Evolutionary conservation across 2,888 invertebrate genomes (phyloP), one percentile per base, ranked within the genome.

Genomic region (Neoitamus cyanurus): DNA sequence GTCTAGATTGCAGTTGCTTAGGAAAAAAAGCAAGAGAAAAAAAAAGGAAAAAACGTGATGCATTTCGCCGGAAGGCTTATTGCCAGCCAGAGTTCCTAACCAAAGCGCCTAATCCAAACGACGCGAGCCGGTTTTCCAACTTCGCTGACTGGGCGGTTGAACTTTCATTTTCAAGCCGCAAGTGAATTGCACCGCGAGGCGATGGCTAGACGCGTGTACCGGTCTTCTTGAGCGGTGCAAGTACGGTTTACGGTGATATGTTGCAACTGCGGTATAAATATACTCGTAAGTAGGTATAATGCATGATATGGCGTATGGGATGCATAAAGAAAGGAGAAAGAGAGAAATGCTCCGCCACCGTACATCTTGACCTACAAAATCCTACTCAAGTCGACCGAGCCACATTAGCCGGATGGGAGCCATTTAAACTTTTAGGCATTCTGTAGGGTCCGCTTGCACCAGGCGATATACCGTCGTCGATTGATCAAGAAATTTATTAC

Each of bases 331-430:
- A 48, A 58, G 78, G 48, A 58, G 78, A 80, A 80, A 75, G 58
- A 80, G 78, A 80, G 78, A 80, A 80, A 80, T 58, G 78, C 20
- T 9, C 1, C 58, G 46, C 9, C 25, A 75, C 3, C 30, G 15
- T 78, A 30, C 78, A 78, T 48, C 78, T 80, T 80, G 78, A 80
- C 78, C 78, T 58, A 80, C 78, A 80, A 80, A 25, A 78, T 28
- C 25, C 42, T 78, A 31, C 13, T 78, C 78, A 58, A 46, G 75
- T 4, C 42, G 75, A 75, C 28, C 73, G 75, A 15, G 25, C 75
- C 36, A 73, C 15, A 46, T 75, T 75, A 75, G 75, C 36, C 20
- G 25, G 75, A 75, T 37, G 58, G 20, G 25, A 48, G 15, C 20
- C 2, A 15, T 20, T n/a, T 20, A 48, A 48, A 48, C 20, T 42